Base-by-base conservation (phyloP, 2,888 invertebrate genomes). In the Erebia ligea region DNA sequence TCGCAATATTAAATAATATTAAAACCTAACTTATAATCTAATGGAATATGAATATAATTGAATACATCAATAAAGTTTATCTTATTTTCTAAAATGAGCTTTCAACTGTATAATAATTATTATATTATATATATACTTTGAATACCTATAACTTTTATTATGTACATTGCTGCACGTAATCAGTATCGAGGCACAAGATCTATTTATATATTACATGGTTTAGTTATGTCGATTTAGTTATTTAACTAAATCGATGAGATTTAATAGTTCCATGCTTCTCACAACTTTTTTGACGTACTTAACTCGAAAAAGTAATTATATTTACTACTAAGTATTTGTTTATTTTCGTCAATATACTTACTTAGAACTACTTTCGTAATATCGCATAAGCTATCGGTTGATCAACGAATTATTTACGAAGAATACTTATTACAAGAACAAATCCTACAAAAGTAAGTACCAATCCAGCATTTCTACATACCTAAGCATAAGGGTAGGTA, bases 21-120 rank as follows among this genome's bases (percentile, higher is more conserved):
- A 6, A 3, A 54, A 54, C n/a, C n/a, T n/a, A 50, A 4, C 50
- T 50, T 52, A 63, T n/a, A 50, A 50, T 25, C 50, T 48, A 63
- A 63, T 52, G 63, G 63, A 63, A 63, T 63, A 63, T n/a, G n/a
- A 2, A 34, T 34, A 11, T 63, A 61, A 19, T 45, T 61, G 61
- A 42, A 13, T 59, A 19, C 42, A 45, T 61, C 42, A 58, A 59
- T 40, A 11, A 40, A 59, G n/a, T 17, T 10, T 11, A 57, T 25
- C 57, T 57, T 57, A 57, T n/a, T 34, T 34, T n/a, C 59, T 59
- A 59, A 59, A 40, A 17, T n/a, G 40, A 59, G 40, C 40, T 59
- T n/a, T 10, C 59, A 15, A n/a, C 56, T 56, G 56, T 59, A 40
- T 59, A 25, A 34, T 34, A n/a, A n/a, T n/a, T n/a, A n/a, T n/a